phyloP scores from a whole-genome alignment of 1,140 invertebrate species.

The Bombus waltoni region DNA sequence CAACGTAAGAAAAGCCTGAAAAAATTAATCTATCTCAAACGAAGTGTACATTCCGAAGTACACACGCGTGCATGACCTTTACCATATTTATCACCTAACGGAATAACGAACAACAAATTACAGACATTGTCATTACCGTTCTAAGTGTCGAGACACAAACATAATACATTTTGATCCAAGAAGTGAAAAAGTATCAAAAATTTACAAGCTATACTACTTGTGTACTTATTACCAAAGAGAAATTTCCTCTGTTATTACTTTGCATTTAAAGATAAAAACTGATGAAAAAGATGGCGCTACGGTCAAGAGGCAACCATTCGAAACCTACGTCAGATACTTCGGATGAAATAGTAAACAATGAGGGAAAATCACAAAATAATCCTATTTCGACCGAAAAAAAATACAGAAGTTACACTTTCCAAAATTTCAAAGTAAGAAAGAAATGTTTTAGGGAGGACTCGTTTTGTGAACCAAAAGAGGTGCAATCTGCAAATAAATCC shows the following conservation, averaged over 20 bases:
- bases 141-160: background rate
- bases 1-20: too few species aligned
- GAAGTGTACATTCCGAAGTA: background rate
- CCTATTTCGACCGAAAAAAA: background rate
- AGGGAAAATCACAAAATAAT: background rate
- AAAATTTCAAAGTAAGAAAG: background rate
- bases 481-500: background rate
- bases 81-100: background rate
- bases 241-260: too few species aligned
- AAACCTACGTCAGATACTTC: conserved; percentile 18
- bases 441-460: background rate
- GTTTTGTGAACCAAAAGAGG: background rate
- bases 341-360: background rate
- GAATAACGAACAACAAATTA: background rate
- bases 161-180: too few species aligned
- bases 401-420: background rate
- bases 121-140: background rate
- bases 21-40: background rate
- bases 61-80: conserved; percentile 6
- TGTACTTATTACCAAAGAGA: too few species aligned
- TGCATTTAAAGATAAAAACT: background rate
- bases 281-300: background rate
- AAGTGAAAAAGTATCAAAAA: background rate
- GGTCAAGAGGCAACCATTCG: background rate
- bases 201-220: background rate